Percentiles rank a stretch among this genome's conserved stretches.
Evolutionary conservation across 1,140 invertebrate species (phyloP).

Genomic region (Halictus rubicundus): DNA sequence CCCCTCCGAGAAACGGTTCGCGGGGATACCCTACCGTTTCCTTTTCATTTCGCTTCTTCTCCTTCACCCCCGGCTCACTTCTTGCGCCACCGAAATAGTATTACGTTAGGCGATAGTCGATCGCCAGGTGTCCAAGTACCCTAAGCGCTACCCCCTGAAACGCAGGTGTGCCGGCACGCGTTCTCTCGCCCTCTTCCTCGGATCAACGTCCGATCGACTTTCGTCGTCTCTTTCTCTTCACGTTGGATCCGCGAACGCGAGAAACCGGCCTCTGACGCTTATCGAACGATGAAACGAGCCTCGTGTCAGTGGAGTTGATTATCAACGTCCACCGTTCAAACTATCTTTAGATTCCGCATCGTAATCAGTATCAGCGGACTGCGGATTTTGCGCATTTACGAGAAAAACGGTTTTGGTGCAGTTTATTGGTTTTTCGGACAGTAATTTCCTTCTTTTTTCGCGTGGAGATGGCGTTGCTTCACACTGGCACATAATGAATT

Average conservation of each 20-base stretch:
- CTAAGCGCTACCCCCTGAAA: constrained; percentile 49
- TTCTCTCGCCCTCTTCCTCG: constrained; percentile 22
- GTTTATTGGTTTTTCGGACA: too few relatives aligned
- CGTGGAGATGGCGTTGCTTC: too few relatives aligned
- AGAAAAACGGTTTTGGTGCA: too few relatives aligned
- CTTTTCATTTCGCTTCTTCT: constrained; percentile 51
- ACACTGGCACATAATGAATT: too few relatives aligned
- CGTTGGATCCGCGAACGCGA: constrained; percentile 5
- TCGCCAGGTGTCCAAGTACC: constrained; percentile 65
- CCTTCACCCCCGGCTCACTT: constrained; percentile 28
- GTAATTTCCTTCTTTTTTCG: too few relatives aligned
- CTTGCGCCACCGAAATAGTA: constrained; percentile 55
- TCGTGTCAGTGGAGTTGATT: too few relatives aligned
- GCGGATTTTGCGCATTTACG: too few relatives aligned
- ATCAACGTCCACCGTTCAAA: too few relatives aligned
- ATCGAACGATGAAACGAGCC: constrained; percentile 13
- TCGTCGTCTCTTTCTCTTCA: neutral
- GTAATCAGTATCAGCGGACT: too few relatives aligned
- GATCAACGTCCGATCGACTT: neutral
- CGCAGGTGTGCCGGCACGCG: constrained; percentile 68
- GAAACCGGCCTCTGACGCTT: constrained; percentile 11
- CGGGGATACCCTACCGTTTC: constrained; percentile 34
- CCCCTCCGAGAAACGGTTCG: constrained; percentile 35
- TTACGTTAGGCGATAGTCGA: constrained; percentile 61
- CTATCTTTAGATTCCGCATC: too few relatives aligned